Percentiles rank a stretch among this genome's conserved stretches.
Evolutionary conservation across 2,113 vertebrate species (phyloP).

Genomic region (Ciconia boyciana): DNA sequence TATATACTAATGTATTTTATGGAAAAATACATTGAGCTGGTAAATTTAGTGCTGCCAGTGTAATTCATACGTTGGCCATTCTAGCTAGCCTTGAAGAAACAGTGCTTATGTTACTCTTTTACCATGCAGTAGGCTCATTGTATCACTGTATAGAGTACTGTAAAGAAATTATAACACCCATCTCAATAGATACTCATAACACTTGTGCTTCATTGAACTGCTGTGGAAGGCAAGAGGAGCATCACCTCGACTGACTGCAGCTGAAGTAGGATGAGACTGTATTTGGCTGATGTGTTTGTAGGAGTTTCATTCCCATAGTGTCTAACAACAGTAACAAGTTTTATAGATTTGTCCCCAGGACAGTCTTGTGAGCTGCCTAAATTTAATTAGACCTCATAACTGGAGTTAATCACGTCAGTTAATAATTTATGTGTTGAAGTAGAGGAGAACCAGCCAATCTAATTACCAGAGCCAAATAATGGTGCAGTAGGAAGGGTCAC

Average conservation of each 20-base stretch:
- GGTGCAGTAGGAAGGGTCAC: not conserved
- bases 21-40: not conserved
- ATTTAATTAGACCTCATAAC: not conserved
- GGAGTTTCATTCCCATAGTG: not conserved
- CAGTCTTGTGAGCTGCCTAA: not conserved
- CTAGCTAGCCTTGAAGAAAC: not conserved
- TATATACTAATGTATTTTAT: not conserved
- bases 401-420: not conserved
- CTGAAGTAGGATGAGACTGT: not conserved
- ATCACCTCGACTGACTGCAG: fast-evolving
- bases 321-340: not conserved
- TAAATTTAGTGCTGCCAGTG: not conserved
- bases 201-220: not conserved
- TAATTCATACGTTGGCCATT: not conserved
- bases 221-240: not conserved
- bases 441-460: not conserved
- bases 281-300: not conserved
- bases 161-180: not conserved
- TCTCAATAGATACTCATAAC: not conserved
- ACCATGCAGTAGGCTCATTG: no score
- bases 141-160: not conserved
- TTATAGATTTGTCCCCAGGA: not conserved
- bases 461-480: not conserved
- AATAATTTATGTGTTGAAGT: not conserved
- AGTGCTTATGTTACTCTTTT: not conserved